A percentile compares a stretch with the other conserved stretches of the same genome.
These are phyloP conservation scores for Ispidina picta DNA, from an alignment of 2,797 vertebrate genomes.

Conservation along the genomic window DNA sequence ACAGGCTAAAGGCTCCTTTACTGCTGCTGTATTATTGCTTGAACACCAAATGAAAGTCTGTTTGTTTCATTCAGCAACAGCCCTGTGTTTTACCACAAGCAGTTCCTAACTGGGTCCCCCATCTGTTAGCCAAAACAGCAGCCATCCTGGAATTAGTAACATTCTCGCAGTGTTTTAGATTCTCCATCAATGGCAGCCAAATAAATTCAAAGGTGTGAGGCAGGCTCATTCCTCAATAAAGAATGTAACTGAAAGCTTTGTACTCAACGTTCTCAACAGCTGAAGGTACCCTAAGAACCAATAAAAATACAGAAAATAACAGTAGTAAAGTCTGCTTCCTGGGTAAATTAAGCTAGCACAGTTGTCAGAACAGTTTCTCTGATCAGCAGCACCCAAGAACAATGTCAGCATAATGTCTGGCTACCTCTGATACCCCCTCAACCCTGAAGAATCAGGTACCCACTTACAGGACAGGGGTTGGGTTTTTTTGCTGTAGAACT, in stretches of 20 bases:
- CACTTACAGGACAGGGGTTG: neutral
- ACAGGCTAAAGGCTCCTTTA: neutral
- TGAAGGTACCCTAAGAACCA: neutral
- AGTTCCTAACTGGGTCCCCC: neutral
- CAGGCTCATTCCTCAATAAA: neutral
- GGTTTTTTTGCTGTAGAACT: neutral
- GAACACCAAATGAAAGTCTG: neutral
- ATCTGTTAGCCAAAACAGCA: neutral
- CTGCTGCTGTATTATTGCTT: neutral
- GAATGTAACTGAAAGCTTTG: neutral
- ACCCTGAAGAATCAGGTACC: neutral
- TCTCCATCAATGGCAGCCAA: neutral
- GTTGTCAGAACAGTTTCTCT: neutral
- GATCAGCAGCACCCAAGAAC: neutral
- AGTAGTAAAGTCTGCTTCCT: neutral
- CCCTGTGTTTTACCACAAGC: neutral
- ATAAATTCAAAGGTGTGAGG: neutral
- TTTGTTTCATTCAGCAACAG: neutral
- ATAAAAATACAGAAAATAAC: neutral
- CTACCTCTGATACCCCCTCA: rapidly evolving
- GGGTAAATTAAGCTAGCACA: neutral
- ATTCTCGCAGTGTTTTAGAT: neutral
- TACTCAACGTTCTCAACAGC: neutral
- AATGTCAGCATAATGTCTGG: neutral
- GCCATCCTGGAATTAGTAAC: neutral